Evolutionary conservation across 2,113 vertebrate species (phyloP).

Genomic region (Heptranchias perlo): DNA sequence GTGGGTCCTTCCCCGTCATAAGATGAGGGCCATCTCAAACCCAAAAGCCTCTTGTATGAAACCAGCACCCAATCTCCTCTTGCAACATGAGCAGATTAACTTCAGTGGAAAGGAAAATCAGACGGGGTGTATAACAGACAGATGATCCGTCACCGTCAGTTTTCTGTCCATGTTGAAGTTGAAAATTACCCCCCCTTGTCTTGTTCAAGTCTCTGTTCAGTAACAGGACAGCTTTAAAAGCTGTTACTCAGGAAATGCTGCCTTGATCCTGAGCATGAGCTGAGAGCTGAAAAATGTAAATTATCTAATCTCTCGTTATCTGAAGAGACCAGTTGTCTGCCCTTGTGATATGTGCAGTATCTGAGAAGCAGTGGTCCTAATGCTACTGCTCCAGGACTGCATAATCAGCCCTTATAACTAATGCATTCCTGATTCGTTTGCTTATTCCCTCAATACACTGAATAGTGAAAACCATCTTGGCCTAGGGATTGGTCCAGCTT

Average conservation of each 20-base stretch:
- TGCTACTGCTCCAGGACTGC: not conserved
- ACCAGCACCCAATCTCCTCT: not conserved
- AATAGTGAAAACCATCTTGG: not conserved
- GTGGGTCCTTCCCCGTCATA: not conserved
- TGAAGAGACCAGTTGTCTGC: not conserved
- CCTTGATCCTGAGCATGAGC: not conserved
- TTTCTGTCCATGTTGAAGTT: not conserved
- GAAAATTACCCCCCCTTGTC: not conserved
- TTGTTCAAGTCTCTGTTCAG: not conserved
- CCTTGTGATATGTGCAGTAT: not conserved
- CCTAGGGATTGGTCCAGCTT: not conserved
- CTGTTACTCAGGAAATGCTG: not conserved
- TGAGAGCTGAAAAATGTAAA: not conserved
- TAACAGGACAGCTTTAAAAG: not conserved
- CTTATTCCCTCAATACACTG: not conserved
- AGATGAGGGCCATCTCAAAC: not conserved
- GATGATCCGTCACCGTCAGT: not conserved
- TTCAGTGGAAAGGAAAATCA: not conserved
- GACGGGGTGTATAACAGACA: not conserved
- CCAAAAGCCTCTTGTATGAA: not conserved
- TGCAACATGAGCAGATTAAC: not conserved
- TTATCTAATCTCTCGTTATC: not conserved
- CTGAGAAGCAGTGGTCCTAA: not conserved
- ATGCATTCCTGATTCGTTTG: not conserved
- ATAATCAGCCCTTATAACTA: not conserved